Conservation (phyloP, 2,888 invertebrate species). For the Lithophane ornitopus region DNA sequence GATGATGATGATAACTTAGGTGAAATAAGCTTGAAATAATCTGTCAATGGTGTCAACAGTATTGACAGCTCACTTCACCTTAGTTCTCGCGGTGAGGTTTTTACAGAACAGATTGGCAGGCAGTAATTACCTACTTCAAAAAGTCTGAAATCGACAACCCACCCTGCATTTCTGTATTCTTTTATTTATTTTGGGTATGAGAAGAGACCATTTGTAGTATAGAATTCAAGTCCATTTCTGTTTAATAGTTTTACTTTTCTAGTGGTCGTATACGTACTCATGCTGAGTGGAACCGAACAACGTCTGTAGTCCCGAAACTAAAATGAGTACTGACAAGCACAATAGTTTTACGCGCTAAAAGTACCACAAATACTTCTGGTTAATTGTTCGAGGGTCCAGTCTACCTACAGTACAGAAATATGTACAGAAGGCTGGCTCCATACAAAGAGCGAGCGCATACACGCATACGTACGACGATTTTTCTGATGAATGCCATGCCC, state of each 20-base stretch:
- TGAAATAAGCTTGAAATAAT: not conserved
- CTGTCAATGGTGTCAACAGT: not conserved
- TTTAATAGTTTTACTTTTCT: not conserved
- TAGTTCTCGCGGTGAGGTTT: not conserved
- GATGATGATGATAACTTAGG: not conserved
- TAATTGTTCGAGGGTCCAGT: constrained; percentile 32
- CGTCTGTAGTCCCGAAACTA: constrained; percentile 21
- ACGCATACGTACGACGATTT: not conserved
- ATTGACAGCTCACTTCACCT: not conserved
- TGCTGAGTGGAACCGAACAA: not conserved
- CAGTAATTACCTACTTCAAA: not conserved
- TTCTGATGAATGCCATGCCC: no score
- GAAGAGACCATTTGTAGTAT: no score
- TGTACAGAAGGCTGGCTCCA: not conserved
- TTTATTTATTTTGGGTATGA: not conserved
- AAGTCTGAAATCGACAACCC: not conserved
- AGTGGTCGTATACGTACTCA: not conserved
- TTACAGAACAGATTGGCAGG: not conserved
- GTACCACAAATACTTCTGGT: constrained; percentile 46
- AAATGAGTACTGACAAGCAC: constrained; percentile 48
- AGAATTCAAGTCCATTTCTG: not conserved
- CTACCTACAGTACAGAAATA: not conserved
- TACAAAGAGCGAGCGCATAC: no score
- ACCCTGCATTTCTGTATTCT: not conserved
- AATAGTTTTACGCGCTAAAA: constrained; percentile 40